Conservation (phyloP, 2,113 vertebrate genomes). For the Pteropus alecto region DNA sequence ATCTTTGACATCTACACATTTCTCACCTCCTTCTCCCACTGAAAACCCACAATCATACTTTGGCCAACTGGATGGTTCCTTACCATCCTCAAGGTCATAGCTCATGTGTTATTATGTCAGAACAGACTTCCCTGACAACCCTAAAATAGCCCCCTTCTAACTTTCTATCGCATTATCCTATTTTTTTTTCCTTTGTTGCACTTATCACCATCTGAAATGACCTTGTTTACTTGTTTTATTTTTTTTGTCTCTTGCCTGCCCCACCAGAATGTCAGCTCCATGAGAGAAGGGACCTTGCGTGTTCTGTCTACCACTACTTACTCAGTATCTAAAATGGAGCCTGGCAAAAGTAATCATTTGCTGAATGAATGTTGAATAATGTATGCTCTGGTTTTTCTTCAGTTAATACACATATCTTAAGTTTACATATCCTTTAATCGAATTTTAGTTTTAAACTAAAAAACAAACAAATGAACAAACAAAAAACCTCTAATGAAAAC, state of each 20-base stretch:
- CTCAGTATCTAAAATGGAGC: not conserved
- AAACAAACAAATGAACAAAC: not conserved
- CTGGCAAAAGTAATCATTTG: not conserved
- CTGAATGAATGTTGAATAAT: slow-evolving; percentile 25
- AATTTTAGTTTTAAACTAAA: slow-evolving; percentile 3
- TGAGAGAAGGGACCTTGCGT: not conserved
- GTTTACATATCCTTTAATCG: not conserved
- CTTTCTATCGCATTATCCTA: not conserved
- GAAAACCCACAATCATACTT: not conserved
- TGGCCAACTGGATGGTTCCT: not conserved
- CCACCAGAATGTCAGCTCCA: slow-evolving; percentile 1
- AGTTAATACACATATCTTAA: not conserved
- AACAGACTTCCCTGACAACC: not conserved
- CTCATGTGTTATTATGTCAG: not conserved
- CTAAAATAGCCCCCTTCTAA: not conserved
- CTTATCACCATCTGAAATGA: not conserved
- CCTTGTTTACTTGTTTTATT: not conserved
- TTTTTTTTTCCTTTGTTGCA: not conserved
- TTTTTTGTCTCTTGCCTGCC: not conserved
- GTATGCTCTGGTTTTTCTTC: not conserved
- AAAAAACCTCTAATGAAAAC: not conserved
- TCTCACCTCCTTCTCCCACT: not conserved
- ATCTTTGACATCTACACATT: not conserved
- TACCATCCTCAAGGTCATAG: not conserved
- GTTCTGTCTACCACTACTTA: not conserved